These are phyloP conservation scores for Trachelus stipa DNA, from an alignment of 2,888 invertebrate genomes.

Conservation along the genomic window DNA sequence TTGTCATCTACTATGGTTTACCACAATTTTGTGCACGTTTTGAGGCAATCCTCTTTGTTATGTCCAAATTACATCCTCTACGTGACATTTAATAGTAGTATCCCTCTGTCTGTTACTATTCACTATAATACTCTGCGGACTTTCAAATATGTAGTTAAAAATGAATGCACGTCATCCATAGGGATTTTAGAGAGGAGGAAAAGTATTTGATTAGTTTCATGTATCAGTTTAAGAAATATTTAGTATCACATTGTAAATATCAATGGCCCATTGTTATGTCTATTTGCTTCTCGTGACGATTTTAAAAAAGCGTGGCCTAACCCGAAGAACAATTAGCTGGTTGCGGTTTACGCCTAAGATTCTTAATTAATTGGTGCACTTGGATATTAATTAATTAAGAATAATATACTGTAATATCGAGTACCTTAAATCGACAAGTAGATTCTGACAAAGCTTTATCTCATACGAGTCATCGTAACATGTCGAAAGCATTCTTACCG, in stretches of 20 bases:
- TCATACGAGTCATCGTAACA: neutral
- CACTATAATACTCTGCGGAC: neutral
- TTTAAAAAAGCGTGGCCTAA: neutral
- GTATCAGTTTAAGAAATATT: neutral
- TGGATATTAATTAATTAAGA: neutral
- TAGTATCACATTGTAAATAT: neutral
- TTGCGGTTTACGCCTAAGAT: neutral
- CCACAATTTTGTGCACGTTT: neutral
- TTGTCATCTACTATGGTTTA: conserved; percentile 6
- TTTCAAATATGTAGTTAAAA: neutral
- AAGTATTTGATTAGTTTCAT: neutral
- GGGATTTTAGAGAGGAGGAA: neutral
- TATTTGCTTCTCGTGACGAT: neutral
- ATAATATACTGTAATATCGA: neutral
- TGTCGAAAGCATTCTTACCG: conserved; percentile 22
- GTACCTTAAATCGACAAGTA: neutral
- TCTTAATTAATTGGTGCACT: neutral
- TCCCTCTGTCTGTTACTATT: neutral
- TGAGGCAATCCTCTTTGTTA: neutral
- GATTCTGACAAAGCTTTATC: neutral
- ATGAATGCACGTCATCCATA: neutral
- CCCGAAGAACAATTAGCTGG: neutral
- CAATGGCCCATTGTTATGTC: neutral
- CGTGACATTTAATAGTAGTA: neutral
- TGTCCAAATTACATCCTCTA: neutral